Conservation (phyloP, 2,888 invertebrate genomes). For the Lasioglossum leucozonium region DNA sequence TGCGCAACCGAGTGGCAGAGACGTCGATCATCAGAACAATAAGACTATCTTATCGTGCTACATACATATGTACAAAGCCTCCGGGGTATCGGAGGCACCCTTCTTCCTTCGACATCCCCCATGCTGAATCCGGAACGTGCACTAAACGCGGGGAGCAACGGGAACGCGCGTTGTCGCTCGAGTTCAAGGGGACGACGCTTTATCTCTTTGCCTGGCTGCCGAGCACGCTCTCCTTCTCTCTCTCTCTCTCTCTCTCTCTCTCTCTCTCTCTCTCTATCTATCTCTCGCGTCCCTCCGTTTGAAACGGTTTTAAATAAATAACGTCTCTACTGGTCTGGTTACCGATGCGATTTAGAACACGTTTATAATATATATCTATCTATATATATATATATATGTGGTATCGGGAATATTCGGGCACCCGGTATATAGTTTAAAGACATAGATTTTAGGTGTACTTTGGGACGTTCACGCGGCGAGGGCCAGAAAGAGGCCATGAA, state of each 20-base stretch:
- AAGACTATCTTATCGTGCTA: constrained; percentile 83
- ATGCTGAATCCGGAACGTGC: constrained; percentile 74
- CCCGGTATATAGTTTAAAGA: no score
- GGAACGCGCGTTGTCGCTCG: constrained; percentile 61
- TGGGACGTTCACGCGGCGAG: no score
- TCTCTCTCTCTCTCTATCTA: not conserved
- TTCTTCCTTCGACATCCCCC: constrained; percentile 64
- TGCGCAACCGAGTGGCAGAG: constrained; percentile 79
- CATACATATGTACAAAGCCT: constrained; percentile 84
- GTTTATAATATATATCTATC: constrained; percentile 17
- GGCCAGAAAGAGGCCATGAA: no score
- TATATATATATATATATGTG: not conserved
- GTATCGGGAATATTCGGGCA: no score
- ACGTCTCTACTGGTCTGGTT: constrained; percentile 22
- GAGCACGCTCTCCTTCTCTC: not conserved
- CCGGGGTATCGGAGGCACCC: constrained; percentile 66
- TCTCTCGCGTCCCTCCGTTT: constrained; percentile 11
- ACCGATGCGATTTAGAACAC: constrained; percentile 22
- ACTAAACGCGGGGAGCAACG: constrained; percentile 65
- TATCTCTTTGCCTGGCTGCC: constrained; percentile 23
- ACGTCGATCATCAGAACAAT: constrained; percentile 83
- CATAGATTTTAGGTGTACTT: no score
- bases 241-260: not conserved
- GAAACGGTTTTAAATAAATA: constrained; percentile 61
- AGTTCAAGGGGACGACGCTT: constrained; percentile 23